These are phyloP conservation scores for Pelvicachromis taeniatus DNA, from an alignment of 2,113 vertebrate species.

Conservation along the genomic window DNA sequence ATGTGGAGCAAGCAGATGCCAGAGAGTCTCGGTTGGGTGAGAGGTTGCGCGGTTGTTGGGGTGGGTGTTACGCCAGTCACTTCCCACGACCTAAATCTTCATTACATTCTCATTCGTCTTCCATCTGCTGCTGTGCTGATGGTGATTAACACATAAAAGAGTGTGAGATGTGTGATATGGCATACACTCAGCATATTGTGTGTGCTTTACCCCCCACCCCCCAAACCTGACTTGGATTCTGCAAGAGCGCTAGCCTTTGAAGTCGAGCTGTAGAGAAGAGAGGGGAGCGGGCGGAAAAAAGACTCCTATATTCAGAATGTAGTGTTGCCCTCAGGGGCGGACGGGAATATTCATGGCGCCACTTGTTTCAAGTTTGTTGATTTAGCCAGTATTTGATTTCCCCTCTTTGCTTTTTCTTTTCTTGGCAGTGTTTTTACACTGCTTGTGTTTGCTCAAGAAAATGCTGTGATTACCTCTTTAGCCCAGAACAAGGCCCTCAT, in stretches of 20 bases:
- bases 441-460: conserved; percentile 61
- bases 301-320: conserved; percentile 24
- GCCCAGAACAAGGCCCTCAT: conserved; percentile 11
- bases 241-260: conserved; percentile 57
- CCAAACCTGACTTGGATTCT: conserved; percentile 45
- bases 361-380: conserved; percentile 73
- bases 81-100: conserved; percentile 60
- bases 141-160: conserved; percentile 68
- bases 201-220: neutral
- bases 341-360: conserved; percentile 61
- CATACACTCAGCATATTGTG: conserved; percentile 36
- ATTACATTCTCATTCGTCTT: conserved; percentile 44
- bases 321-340: conserved; percentile 46
- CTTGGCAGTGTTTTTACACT: conserved; percentile 39
- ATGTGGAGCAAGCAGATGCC: conserved; percentile 37
- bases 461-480: conserved; percentile 48
- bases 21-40: neutral
- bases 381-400: conserved; percentile 69
- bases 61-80: conserved; percentile 13
- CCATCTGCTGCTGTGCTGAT: conserved; percentile 4
- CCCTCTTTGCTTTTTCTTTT: conserved; percentile 42
- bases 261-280: conserved; percentile 39
- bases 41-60: neutral
- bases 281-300: neutral
- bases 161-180: conserved; percentile 26